These are phyloP conservation scores for Caenorhabditis latens DNA, from an alignment of 1,140 invertebrate genomes.

Conservation along the genomic window DNA sequence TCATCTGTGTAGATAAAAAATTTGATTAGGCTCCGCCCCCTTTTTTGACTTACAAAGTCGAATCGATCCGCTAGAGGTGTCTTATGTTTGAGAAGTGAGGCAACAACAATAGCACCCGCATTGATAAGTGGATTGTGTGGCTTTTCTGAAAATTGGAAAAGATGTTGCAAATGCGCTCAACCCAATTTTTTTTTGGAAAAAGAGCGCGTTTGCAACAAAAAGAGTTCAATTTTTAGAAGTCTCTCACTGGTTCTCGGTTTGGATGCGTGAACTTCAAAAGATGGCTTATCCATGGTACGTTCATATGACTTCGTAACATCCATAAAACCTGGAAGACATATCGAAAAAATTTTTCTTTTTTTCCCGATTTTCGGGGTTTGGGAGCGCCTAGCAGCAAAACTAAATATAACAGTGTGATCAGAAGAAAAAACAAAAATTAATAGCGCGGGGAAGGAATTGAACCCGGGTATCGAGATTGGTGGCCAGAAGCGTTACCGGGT, in stretches of 20 bases:
- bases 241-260: neutral
- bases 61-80: constrained; percentile 65
- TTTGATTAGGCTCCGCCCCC: no score
- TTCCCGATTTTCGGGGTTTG: no score
- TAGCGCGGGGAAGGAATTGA: no score
- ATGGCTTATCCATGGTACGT: neutral
- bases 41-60: constrained; percentile 60
- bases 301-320: neutral
- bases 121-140: constrained; percentile 99
- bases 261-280: neutral
- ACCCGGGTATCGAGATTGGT: no score
- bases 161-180: no score
- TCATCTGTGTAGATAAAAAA: neutral
- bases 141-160: constrained; percentile 83
- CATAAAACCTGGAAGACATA: neutral
- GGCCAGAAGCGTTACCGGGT: no score
- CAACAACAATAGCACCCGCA: constrained; percentile 92
- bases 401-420: no score
- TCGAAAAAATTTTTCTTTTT: neutral
- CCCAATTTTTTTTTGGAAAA: no score
- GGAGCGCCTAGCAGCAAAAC: no score
- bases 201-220: no score
- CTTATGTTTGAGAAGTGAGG: constrained; percentile 84
- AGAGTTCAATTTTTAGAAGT: constrained; percentile 3
- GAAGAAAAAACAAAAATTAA: no score